Evolutionary conservation across 1,140 invertebrate genomes (phyloP), one percentile per base, ranked within the genome.

Genomic region (Choristoneura fumiferana): DNA sequence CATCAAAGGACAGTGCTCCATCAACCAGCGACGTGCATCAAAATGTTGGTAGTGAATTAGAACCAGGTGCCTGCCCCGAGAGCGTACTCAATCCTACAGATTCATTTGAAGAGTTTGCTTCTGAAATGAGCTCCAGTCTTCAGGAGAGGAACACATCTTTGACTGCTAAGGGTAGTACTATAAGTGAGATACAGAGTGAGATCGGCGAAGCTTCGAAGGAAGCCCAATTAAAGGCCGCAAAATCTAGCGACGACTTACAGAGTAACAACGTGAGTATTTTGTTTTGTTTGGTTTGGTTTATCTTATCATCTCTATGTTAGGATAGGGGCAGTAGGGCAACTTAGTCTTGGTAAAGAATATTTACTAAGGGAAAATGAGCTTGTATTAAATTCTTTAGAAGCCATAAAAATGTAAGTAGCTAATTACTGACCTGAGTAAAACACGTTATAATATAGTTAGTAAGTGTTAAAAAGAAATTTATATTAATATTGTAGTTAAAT

Each of bases 61-160:
- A 84, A 58, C 85, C 85, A 4, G 85, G 85, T 1, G 82, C 83
- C 17, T 87, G 83, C 57, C 70, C 68, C 8, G 93, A 94, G 71
- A 93, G 91, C 55, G 92, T 94, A 82, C 87, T 95, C 18, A 91
- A 94, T 13, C 92, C 93, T 6, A 93, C 92, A 5, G 93, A 94
- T 71, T 92, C 91, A 15, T 94, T 92, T 67, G 93, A 95, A 68
- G 93, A 94, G 63, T 92, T 94, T 66, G 92, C 93, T 37, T 91
- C 92, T 57, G 91, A 93, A 67, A 92, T 94, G 89, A 92, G 90
- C 60, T 91, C 90, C 9, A 92, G 91, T 72, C 89, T 93, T 54
- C 87, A 92, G 67, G 91, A 93, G 56, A 77, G 80, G 33, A 72
- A 76, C 73, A 87, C 60, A 73, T 85, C 69, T 65, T 75, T 80